phyloP scores from a whole-genome alignment of 2,113 vertebrate genomes.

The Pimephales promelas region DNA sequence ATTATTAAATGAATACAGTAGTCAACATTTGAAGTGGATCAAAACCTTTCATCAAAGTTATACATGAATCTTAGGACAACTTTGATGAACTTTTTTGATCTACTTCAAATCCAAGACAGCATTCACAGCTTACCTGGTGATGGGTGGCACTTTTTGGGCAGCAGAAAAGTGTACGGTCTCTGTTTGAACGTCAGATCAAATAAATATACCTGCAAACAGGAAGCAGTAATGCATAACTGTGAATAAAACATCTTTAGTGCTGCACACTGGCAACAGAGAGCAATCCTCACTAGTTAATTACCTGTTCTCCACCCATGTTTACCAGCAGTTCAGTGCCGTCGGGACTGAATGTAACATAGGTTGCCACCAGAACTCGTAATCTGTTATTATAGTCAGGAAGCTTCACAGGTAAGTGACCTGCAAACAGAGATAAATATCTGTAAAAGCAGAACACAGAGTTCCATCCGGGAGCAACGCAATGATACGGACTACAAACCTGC shows the following conservation, averaged over 20 bases:
- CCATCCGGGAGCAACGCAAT: background rate
- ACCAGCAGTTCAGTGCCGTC: conserved; percentile 96
- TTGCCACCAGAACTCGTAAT: conserved; percentile 92
- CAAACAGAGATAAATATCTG: conserved; percentile 1
- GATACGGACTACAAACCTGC: conserved; percentile 80
- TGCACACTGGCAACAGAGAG: background rate
- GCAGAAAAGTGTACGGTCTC: conserved; percentile 90
- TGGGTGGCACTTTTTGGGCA: conserved; percentile 90
- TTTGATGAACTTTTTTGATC: no score
- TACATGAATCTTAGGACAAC: no score
- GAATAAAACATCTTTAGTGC: background rate
- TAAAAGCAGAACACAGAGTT: background rate
- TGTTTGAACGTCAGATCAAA: conserved; percentile 97
- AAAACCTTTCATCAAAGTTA: no score
- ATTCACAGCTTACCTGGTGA: conserved; percentile 79
- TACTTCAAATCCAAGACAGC: background rate
- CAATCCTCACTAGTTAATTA: conserved; percentile 56
- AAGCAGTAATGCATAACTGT: background rate
- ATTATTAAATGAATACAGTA: no score
- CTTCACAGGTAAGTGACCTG: conserved; percentile 95
- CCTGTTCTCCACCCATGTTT: conserved; percentile 99
- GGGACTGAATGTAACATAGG: conserved; percentile 97
- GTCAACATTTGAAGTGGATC: no score
- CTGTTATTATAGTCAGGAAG: conserved; percentile 95
- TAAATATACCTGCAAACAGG: conserved; percentile 86